Base-by-base conservation (phyloP, 2,797 vertebrate species). In the Pempheris klunzingeri region DNA sequence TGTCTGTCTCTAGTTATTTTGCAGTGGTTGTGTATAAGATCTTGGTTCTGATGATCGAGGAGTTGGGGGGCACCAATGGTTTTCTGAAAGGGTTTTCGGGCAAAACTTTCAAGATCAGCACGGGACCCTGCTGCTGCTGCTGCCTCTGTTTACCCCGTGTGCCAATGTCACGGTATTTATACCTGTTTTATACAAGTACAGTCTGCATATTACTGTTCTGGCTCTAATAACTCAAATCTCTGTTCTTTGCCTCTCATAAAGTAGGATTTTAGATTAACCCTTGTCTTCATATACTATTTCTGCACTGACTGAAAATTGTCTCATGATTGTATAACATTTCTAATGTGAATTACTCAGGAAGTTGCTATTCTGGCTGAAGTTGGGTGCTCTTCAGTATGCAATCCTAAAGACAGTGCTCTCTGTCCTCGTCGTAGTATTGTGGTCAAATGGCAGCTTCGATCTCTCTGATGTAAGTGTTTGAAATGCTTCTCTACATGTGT, bases 21-120 rank as follows among this genome's bases (percentile, higher is more conserved):
- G 95, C 96, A 73, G 90, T 96, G 15, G 95, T 96, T 68, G 95
- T 97, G 81, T 97, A 96, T 89, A 96, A 97, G 84, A 88, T 96
- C 86, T 85, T 96, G 90, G 60, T 94, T 63, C 92, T 97, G 93
- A 78, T 98, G 87, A 89, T 97, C 14, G 95, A 95, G 76, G 96
- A 98, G 90, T 91, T 95, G 0, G 95, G 95, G 8, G 96, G 96
- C 73, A 93, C 92, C 64, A 82, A 76, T 41, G 36, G 44, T 59
- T 96, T 96, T 44, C 92, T 98, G 60, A 87, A 70, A 32, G 72
- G 69, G 32, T 96, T 95, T 82, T 87, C 84, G 26, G 92, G 92
- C 0, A 60, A 86, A 83, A 83, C 3, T 20, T 94, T 97, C 47
- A 90, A 39, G 69, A 94, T 97, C 91, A 95, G 52, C 77, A 96